phyloP scores from a whole-genome alignment of 30 jellyfish, hydroid and myxozoan genomes.

The Turritopsis dohrnii region DNA sequence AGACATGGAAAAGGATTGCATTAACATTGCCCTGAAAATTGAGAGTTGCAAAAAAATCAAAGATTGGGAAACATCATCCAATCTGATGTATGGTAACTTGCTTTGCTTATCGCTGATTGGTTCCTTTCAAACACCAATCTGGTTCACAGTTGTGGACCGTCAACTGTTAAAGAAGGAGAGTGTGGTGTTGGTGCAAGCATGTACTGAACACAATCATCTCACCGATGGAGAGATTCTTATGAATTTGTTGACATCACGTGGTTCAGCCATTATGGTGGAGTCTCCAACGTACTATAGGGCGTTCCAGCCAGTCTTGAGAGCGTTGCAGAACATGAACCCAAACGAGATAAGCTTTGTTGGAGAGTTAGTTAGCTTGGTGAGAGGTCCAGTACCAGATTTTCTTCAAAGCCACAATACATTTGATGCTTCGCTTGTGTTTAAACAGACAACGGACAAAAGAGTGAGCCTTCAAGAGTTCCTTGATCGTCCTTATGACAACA shows the following conservation, averaged over 20 bases:
- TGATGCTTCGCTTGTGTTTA: background rate
- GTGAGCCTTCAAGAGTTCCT: background rate
- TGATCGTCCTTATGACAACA: background rate
- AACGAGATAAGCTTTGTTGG: slow-evolving; percentile 31
- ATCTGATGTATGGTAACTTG: slow-evolving; percentile 58
- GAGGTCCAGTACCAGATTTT: slow-evolving; percentile 28
- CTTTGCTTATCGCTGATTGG: slow-evolving; percentile 43
- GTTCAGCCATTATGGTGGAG: slow-evolving; percentile 49
- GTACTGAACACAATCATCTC: slow-evolving; percentile 26
- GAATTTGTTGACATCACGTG: slow-evolving; percentile 2
- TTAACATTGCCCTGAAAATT: slow-evolving; percentile 39
- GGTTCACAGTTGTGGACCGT: slow-evolving; percentile 57
- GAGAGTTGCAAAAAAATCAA: slow-evolving; percentile 22
- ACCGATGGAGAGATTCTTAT: slow-evolving; percentile 36
- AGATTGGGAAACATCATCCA: slow-evolving; percentile 41
- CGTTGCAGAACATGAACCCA: slow-evolving; percentile 36
- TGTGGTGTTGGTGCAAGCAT: slow-evolving; percentile 38
- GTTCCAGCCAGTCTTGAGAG: slow-evolving; percentile 44
- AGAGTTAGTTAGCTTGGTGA: slow-evolving; percentile 32
- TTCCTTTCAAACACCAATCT: slow-evolving; percentile 33
- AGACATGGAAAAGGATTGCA: background rate
- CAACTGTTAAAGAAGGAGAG: slow-evolving; percentile 29
- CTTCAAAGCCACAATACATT: background rate
- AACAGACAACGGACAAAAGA: background rate
- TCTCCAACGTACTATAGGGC: slow-evolving; percentile 64